Conservation (phyloP, 2,888 invertebrate species). For the Alsophila aescularia region DNA sequence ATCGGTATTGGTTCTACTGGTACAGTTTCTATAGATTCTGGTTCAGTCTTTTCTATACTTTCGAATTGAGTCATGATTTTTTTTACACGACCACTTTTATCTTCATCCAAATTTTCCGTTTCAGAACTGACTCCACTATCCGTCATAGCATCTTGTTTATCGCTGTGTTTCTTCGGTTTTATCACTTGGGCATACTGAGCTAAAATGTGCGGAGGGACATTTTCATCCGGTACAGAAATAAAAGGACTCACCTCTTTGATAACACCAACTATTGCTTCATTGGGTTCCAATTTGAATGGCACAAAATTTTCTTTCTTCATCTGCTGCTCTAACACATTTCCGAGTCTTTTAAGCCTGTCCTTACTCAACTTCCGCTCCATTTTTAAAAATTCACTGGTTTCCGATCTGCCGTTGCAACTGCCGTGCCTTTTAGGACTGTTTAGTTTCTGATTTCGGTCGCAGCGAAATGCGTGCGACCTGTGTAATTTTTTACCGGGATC, state of each 20-base stretch:
- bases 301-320: slow-evolving; percentile 76
- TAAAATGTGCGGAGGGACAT: slow-evolving; percentile 75
- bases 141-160: slow-evolving; percentile 72
- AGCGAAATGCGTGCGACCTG: slow-evolving; percentile 84
- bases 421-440: slow-evolving; percentile 66
- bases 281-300: slow-evolving; percentile 15
- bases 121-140: slow-evolving; percentile 81
- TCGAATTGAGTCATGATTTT: slow-evolving; percentile 58
- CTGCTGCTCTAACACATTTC: slow-evolving; percentile 73
- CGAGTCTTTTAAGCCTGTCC: slow-evolving; percentile 68
- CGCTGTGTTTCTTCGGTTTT: slow-evolving; percentile 64
- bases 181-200: slow-evolving; percentile 77
- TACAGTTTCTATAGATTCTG: slow-evolving; percentile 35
- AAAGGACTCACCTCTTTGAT: slow-evolving; percentile 38
- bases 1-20: neutral
- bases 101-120: slow-evolving; percentile 77
- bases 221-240: slow-evolving; percentile 67
- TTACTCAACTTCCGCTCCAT: slow-evolving; percentile 71
- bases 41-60: slow-evolving; percentile 39
- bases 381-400: slow-evolving; percentile 59
- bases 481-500: slow-evolving; percentile 84
- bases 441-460: slow-evolving; percentile 74
- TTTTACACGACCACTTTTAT: slow-evolving; percentile 61
- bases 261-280: slow-evolving; percentile 39
- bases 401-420: slow-evolving; percentile 70